Conservation (phyloP, 1,140 invertebrate genomes). For the Acromyrmex heyeri region DNA sequence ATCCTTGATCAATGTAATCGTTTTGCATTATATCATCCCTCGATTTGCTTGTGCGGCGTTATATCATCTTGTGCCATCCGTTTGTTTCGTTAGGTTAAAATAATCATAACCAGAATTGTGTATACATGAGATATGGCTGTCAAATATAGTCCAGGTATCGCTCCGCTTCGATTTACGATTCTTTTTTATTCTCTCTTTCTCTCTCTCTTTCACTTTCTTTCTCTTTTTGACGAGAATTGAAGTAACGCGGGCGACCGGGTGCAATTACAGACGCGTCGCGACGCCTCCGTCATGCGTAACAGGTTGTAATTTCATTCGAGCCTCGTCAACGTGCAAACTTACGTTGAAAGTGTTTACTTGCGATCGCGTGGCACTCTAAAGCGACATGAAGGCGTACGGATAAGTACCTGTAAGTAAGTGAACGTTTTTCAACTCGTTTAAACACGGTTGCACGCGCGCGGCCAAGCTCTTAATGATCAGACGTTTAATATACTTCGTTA, state of each 20-base stretch:
- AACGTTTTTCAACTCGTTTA: conserved; percentile 25
- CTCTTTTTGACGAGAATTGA: not conserved
- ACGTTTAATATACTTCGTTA: conserved; percentile 5
- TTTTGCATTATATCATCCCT: conserved; percentile 12
- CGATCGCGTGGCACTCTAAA: conserved; percentile 9
- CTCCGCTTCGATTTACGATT: conserved; percentile 1
- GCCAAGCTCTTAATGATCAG: not conserved
- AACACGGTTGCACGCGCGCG: not conserved
- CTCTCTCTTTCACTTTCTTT: not conserved
- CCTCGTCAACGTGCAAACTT: conserved; percentile 18
- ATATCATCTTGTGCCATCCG: conserved; percentile 21
- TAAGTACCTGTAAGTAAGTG: conserved; percentile 25
- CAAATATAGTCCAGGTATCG: not conserved
- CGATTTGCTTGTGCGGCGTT: conserved; percentile 19
- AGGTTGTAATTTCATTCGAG: conserved; percentile 45
- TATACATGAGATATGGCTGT: not conserved
- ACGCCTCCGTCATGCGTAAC: conserved; percentile 34
- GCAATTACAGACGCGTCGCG: conserved; percentile 43
- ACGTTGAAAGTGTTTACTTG: conserved; percentile 45
- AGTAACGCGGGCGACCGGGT: not conserved
- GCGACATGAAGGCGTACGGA: conserved; percentile 1
- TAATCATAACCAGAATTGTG: not conserved
- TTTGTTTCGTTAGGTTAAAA: conserved; percentile 37
- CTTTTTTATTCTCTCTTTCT: not conserved
- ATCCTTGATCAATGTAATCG: conserved; percentile 24